phyloP scores from a whole-genome alignment of 2,113 vertebrate species.

The Pavo muticus region DNA sequence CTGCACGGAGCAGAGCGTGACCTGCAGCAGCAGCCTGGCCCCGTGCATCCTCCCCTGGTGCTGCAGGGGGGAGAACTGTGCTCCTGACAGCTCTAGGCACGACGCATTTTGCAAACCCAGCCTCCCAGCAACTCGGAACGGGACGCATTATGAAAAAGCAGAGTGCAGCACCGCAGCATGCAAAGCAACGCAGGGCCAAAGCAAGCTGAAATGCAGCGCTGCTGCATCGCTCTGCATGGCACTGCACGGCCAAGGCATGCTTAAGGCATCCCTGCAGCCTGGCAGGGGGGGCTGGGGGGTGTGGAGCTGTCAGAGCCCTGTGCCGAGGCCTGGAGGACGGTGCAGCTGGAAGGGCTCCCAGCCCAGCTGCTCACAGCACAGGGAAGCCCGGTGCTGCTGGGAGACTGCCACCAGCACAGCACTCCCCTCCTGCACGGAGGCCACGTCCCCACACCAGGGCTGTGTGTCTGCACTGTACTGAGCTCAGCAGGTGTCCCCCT shows the following conservation, averaged over 20 bases:
- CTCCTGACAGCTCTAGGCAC: rapidly evolving
- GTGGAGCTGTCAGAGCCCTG: background rate
- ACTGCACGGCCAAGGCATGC: background rate
- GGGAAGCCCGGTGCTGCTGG: background rate
- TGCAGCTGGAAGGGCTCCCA: background rate
- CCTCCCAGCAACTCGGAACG: too few species aligned
- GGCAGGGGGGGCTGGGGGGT: background rate
- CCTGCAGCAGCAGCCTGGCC: background rate
- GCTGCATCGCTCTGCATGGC: background rate
- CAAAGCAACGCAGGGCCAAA: rapidly evolving
- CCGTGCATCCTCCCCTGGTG: rapidly evolving
- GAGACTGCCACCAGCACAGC: background rate
- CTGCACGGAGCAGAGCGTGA: too few species aligned
- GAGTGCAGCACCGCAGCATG: rapidly evolving
- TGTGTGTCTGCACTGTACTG: background rate
- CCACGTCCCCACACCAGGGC: background rate
- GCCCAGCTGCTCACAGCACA: background rate
- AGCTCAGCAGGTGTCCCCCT: background rate
- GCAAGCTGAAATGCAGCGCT: rapidly evolving
- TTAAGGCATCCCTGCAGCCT: background rate
- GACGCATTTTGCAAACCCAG: background rate
- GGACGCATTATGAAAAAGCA: rapidly evolving
- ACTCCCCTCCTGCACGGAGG: background rate
- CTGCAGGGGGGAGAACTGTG: background rate
- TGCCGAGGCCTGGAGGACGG: background rate